Evolutionary conservation across 2,113 vertebrate species (phyloP).

Genomic region (Perca fluviatilis): DNA sequence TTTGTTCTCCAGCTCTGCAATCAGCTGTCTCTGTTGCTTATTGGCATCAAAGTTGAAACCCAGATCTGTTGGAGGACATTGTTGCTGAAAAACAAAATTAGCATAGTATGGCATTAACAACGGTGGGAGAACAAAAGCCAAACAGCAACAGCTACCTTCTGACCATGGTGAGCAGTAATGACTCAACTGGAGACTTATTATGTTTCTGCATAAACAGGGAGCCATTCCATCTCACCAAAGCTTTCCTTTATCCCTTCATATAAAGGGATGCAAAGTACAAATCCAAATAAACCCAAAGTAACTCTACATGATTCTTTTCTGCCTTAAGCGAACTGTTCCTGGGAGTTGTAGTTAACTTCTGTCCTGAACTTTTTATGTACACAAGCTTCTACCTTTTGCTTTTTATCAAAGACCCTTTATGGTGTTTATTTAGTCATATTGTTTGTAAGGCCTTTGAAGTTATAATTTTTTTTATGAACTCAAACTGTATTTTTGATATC

Average conservation of each 20-base stretch:
- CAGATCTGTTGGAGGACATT: slow-evolving; percentile 90
- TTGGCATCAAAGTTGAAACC: slow-evolving; percentile 95
- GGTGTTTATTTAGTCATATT: background rate
- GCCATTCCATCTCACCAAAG: slow-evolving; percentile 1
- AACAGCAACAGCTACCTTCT: slow-evolving; percentile 24
- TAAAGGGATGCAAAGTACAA: background rate
- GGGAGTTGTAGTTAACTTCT: background rate
- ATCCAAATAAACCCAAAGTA: slow-evolving; percentile 9
- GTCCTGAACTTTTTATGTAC: background rate
- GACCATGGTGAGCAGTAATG: slow-evolving; percentile 35
- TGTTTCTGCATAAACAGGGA: slow-evolving; percentile 33
- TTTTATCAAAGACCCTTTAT: background rate
- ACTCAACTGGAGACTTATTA: slow-evolving; percentile 36
- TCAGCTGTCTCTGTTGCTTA: slow-evolving; percentile 96
- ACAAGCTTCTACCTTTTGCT: background rate
- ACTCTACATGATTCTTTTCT: background rate
- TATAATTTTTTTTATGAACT: background rate
- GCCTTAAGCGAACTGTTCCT: background rate
- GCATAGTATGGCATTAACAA: slow-evolving; percentile 31
- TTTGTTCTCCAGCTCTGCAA: slow-evolving; percentile 97
- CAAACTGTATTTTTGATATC: background rate
- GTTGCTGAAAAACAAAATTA: slow-evolving; percentile 84
- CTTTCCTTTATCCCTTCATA: background rate
- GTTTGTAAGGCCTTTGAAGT: slow-evolving; percentile 1
- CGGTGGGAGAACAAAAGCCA: background rate